Evolutionary conservation across 2,888 invertebrate genomes (phyloP).

Genomic region (Drosophila lacicola): DNA sequence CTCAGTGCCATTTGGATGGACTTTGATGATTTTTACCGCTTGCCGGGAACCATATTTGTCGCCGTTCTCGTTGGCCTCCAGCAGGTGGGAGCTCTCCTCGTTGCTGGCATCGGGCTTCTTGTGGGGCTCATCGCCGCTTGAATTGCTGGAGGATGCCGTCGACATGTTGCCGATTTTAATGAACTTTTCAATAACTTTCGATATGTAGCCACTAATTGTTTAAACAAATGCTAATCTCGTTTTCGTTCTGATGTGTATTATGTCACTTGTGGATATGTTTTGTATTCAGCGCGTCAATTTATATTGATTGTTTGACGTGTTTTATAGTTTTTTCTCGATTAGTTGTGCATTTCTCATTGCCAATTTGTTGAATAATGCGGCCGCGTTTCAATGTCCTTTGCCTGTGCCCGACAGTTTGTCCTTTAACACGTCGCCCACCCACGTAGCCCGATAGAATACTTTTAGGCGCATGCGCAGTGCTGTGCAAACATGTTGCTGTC

Average conservation of each 20-base stretch:
- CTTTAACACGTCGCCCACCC: slow-evolving; percentile 65
- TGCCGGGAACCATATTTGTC: slow-evolving; percentile 83
- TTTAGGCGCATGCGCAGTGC: slow-evolving; percentile 70
- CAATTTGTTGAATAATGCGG: slow-evolving; percentile 63
- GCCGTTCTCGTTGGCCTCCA: slow-evolving; percentile 80
- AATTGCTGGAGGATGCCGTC: slow-evolving; percentile 65
- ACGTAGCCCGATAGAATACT: slow-evolving; percentile 58
- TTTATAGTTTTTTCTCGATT: slow-evolving; percentile 8
- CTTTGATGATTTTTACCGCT: slow-evolving; percentile 82
- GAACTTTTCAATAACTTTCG: neutral
- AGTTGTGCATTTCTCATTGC: slow-evolving; percentile 27
- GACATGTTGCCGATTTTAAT: slow-evolving; percentile 50
- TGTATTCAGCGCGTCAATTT: slow-evolving; percentile 32
- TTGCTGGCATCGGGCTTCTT: slow-evolving; percentile 64
- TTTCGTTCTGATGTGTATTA: slow-evolving; percentile 43
- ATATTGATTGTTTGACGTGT: slow-evolving; percentile 13
- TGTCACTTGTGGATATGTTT: slow-evolving; percentile 59
- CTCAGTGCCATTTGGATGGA: slow-evolving; percentile 52
- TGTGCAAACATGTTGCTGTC: slow-evolving; percentile 64
- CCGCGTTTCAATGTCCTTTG: slow-evolving; percentile 62
- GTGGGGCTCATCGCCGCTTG: slow-evolving; percentile 63
- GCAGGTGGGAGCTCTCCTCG: slow-evolving; percentile 83
- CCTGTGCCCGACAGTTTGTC: slow-evolving; percentile 57
- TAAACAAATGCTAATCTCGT: slow-evolving; percentile 32
- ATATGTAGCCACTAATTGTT: slow-evolving; percentile 20